Conservation (phyloP, 2,113 vertebrate species). For the Alectura lathami region DNA sequence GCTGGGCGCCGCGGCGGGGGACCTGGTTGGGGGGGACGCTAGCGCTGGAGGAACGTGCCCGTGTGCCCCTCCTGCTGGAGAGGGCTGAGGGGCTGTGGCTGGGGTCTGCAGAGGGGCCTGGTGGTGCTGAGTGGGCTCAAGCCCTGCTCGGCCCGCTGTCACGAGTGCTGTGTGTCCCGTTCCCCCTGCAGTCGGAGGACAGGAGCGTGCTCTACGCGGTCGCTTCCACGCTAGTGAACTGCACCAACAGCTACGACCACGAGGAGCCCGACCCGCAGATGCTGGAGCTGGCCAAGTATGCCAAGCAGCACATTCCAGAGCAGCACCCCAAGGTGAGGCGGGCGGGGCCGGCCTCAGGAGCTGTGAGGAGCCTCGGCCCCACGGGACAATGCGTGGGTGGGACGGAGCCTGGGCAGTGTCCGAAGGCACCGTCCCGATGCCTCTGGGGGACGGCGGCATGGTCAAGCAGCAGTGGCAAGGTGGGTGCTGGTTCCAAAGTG, state of each 20-base stretch:
- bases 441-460: not conserved
- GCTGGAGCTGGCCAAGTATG: slow-evolving; percentile 96
- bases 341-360: accelerated
- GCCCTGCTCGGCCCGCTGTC: accelerated
- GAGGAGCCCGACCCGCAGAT: slow-evolving; percentile 95
- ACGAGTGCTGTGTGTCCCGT: accelerated
- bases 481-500: accelerated
- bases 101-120: too few species aligned
- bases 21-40: too few species aligned
- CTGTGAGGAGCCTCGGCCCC: too few species aligned
- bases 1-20: accelerated
- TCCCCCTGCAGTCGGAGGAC: slow-evolving; percentile 85
- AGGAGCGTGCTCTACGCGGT: slow-evolving; percentile 92
- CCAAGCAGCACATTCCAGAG: slow-evolving; percentile 95
- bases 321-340: slow-evolving; percentile 93
- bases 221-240: slow-evolving; percentile 93
- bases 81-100: accelerated
- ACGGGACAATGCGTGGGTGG: accelerated
- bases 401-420: not conserved
- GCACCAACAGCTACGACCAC: slow-evolving; percentile 94
- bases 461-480: accelerated
- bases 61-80: too few species aligned
- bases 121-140: not conserved
- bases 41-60: not conserved
- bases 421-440: not conserved